These are phyloP conservation scores for Parapsyche elsis DNA, from an alignment of 1,140 invertebrate genomes.

Conservation along the genomic window DNA sequence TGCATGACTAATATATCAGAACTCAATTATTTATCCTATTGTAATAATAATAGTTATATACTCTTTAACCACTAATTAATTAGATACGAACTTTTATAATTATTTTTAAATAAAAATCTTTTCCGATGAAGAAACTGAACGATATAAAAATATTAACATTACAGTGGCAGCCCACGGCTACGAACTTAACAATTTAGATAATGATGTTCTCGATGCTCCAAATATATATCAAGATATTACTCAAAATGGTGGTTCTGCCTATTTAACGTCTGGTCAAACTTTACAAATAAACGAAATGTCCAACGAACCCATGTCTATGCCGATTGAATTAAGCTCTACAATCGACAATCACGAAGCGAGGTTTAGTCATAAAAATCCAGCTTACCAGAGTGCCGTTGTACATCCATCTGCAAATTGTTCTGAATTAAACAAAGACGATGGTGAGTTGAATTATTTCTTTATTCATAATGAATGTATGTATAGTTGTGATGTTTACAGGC, in stretches of 20 bases:
- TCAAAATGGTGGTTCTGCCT: slow-evolving; percentile 49
- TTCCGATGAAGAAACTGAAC: too few relatives aligned
- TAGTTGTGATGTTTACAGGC: too few relatives aligned
- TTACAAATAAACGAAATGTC: slow-evolving; percentile 57
- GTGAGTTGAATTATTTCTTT: slow-evolving; percentile 55
- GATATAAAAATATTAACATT: slow-evolving; percentile 43
- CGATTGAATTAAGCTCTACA: slow-evolving; percentile 60
- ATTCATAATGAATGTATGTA: slow-evolving; percentile 10
- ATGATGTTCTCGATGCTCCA: slow-evolving; percentile 70
- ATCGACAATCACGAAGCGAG: slow-evolving; percentile 62
- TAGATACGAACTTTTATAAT: too few relatives aligned
- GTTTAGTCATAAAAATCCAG: slow-evolving; percentile 78
- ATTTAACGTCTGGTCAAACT: slow-evolving; percentile 54
- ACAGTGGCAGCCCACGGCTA: slow-evolving; percentile 71
- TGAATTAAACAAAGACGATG: slow-evolving; percentile 63
- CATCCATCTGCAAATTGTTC: slow-evolving; percentile 68
- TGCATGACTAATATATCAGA: too few relatives aligned
- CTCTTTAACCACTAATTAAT: too few relatives aligned
- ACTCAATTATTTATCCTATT: too few relatives aligned
- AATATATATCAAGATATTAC: slow-evolving; percentile 66
- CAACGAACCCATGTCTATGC: slow-evolving; percentile 66
- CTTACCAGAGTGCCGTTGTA: slow-evolving; percentile 76
- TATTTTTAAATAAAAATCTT: too few relatives aligned
- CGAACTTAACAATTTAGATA: slow-evolving; percentile 72
- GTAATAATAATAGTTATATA: too few relatives aligned